Base-by-base conservation (phyloP, 2,888 invertebrate genomes). In the Monopis laevigella region DNA sequence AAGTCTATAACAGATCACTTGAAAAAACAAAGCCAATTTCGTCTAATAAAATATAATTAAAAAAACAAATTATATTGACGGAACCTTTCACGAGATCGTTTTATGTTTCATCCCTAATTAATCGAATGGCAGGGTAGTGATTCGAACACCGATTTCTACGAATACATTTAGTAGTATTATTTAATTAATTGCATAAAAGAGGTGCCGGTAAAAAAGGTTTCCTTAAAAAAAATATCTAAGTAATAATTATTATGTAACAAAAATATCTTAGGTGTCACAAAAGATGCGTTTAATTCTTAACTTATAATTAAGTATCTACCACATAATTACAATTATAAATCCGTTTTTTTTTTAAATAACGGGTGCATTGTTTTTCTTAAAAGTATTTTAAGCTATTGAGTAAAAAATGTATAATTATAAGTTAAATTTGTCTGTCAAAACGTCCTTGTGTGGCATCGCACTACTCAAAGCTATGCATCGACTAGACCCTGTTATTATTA, bases 11-110 rank as follows among this genome's bases (percentile, higher is more conserved):
- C 65, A 63, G 58, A 51, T 52, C 69, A 67, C 71, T 58, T 55
- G 55, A 69, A 72, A 73, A 72, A 72, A 75, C 72, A 73, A 77
- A 72, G 66, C 62, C 66, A 67, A 72, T 75, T 74, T 65, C 52
- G 57, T 55, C 61, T 69, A 73, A 77, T 77, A 73, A 75, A 74
- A 62, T 58, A 59, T 66, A 74, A 77, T 74, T 72, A 71, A 70
- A 77, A 71, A n/a, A 66, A 59, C 61, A 66, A 66, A 66, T 71
- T 75, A 74, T 73, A 70, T 72, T 60, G 67, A 64, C 54, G 60
- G 62, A 55, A 59, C 59, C 61, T 59, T 72, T 71, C 66, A 70
- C 68, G 70, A 65, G 65, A 21, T 52, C 43, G 50, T 49, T 47
- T 58, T 56, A 21, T 21, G 4, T 21, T 36, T 21, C 21, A 36